Conservation (phyloP, 1,140 invertebrate species). For the Nylanderia fulva region DNA sequence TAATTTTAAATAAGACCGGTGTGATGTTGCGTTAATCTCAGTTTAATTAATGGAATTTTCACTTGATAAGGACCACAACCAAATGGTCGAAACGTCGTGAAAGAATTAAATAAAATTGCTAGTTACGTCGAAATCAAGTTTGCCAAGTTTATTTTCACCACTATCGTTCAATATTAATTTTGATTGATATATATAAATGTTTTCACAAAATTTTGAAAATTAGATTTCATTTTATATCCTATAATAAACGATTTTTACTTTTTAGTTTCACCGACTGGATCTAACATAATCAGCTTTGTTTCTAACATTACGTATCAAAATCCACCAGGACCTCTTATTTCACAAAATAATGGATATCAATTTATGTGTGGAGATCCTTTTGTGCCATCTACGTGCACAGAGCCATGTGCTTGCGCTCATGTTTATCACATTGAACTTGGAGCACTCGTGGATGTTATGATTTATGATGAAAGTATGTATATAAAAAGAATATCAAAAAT, state of each 20-base stretch:
- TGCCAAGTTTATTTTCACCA: too few species aligned
- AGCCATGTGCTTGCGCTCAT: slow-evolving; percentile 19
- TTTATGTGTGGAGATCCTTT: slow-evolving; percentile 7
- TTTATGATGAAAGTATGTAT: too few species aligned
- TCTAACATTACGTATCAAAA: slow-evolving; percentile 22
- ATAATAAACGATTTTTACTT: not conserved
- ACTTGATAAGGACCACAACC: too few species aligned
- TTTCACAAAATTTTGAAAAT: not conserved
- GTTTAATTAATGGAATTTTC: too few species aligned
- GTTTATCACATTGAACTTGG: slow-evolving; percentile 11
- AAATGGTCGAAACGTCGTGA: too few species aligned
- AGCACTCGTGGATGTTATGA: slow-evolving; percentile 1
- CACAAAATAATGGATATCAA: slow-evolving; percentile 3
- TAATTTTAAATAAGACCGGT: too few species aligned
- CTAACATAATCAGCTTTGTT: not conserved
- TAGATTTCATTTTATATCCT: not conserved
- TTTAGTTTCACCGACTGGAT: slow-evolving; percentile 8
- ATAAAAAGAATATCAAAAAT: too few species aligned
- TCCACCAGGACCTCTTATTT: slow-evolving; percentile 19
- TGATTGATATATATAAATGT: too few species aligned
- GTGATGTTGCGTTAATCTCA: too few species aligned
- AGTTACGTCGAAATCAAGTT: too few species aligned
- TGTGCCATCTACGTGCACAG: slow-evolving; percentile 17
- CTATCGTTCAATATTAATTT: too few species aligned
- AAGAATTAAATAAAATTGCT: too few species aligned